Evolutionary conservation across 2,113 vertebrate species (phyloP).

Genomic region (Empidonax alnorum): DNA sequence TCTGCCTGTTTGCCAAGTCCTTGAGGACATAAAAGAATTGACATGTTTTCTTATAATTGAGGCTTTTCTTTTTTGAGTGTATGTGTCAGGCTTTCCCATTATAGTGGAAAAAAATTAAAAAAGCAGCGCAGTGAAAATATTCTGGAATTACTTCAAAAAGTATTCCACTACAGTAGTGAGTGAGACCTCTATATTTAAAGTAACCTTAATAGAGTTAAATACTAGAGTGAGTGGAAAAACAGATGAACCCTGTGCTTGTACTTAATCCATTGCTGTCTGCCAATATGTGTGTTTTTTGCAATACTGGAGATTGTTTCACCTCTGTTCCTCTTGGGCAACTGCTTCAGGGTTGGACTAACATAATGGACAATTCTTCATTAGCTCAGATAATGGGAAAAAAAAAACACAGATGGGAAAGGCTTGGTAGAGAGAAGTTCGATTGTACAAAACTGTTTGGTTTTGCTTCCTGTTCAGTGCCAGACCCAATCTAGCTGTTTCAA

Average conservation of each 20-base stretch:
- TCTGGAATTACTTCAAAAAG: not conserved
- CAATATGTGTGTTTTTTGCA: not conserved
- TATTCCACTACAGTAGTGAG: not conserved
- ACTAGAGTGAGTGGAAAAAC: constrained; percentile 1
- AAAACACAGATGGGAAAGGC: not conserved
- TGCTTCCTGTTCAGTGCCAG: not conserved
- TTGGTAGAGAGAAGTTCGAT: not conserved
- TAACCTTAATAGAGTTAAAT: not conserved
- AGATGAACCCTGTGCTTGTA: not conserved
- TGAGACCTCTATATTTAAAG: constrained; percentile 12
- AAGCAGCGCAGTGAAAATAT: not conserved
- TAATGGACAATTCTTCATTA: not conserved
- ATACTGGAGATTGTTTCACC: not conserved
- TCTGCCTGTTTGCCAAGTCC: not conserved
- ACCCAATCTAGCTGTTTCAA: not conserved
- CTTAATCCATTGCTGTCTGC: not conserved
- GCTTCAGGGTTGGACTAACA: not conserved
- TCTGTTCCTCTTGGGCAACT: not conserved
- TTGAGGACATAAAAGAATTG: not conserved
- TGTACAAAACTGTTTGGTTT: not conserved
- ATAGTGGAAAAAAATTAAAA: not conserved
- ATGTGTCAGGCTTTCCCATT: not conserved
- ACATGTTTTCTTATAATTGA: not conserved
- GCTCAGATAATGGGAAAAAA: not conserved
- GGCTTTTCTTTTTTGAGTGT: not conserved